Conservation (phyloP, 2,888 invertebrate genomes). For the Stenodema calcarata region DNA sequence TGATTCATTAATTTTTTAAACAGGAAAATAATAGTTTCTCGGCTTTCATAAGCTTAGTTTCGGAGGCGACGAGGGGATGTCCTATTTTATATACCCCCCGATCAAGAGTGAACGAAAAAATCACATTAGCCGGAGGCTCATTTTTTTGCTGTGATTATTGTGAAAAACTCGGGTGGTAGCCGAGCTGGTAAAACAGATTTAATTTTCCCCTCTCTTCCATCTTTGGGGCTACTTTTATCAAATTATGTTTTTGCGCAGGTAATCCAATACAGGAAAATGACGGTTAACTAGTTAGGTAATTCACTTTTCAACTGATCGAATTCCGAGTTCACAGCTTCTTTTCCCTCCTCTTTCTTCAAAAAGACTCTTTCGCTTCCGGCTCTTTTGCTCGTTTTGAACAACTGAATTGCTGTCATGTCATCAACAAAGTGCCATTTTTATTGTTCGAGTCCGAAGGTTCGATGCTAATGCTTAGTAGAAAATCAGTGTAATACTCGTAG, state of each 20-base stretch:
- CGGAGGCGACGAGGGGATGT: not conserved
- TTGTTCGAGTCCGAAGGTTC: too few species aligned
- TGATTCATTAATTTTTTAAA: not conserved
- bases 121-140: not conserved
- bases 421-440: too few species aligned
- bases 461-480: too few species aligned
- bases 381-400: too few species aligned
- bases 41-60: not conserved
- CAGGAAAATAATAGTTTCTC: not conserved
- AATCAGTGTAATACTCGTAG: too few species aligned
- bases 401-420: too few species aligned
- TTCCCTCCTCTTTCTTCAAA: too few species aligned
- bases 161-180: not conserved
- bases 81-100: not conserved
- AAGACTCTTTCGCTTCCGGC: too few species aligned
- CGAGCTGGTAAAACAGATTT: not conserved
- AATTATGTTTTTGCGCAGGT: slow-evolving; percentile 2
- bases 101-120: not conserved
- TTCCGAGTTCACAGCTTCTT: not conserved
- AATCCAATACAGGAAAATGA: not conserved
- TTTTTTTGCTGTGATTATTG: not conserved
- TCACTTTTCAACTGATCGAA: not conserved
- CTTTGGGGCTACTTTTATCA: not conserved
- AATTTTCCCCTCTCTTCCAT: not conserved
- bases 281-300: not conserved